Evolutionary conservation across 2,888 invertebrate species (phyloP), one percentile per base, ranked within the genome.

Genomic region (Athetis lepigone): DNA sequence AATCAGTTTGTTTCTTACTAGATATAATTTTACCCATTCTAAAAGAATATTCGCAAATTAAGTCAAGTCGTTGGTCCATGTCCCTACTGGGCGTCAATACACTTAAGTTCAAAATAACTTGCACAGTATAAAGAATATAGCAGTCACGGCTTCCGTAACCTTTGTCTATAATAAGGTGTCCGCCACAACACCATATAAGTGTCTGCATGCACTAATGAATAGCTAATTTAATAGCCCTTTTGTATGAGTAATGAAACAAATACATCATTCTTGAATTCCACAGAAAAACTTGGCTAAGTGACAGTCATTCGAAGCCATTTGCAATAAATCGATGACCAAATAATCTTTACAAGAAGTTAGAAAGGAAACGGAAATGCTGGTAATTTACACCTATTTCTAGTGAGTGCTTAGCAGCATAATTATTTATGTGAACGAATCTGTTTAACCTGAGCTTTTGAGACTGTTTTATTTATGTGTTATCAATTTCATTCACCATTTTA

Each of bases 1-100:
- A 29, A 29, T 29, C 8, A 33, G 1, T 33, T 0, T 33, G 1
- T 13, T 2, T 33, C 3, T 13, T 13, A 13, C 33, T 25, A 25
- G 6, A 25, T 25, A 33, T 33, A n/a, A n/a, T n/a, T 9, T 33
- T 27, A 11, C 9, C 2, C 11, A 23, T 6, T 13, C 21, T 2
- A 6, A 16, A 4, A 2, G 1, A 9, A 16, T 43, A 37, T 29
- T 13, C 21, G 6, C 21, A 33, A 18, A 1, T 18, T 1, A 2
- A 2, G 9, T 13, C 33, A 33, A n/a, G 13, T 13, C 13, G 13
- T 2, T 13, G 11, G 16, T 7, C 1, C 8, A 11, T 25, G 61
- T 49, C 70, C 65, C 61, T 39, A 43, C n/a, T 70, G 61, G 65
- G 65, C 49, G 65, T 61, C 65, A 65, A 25, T 65, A 49, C 43